Percentiles rank a stretch among this genome's conserved stretches.
Evolutionary conservation across 2,888 invertebrate species (phyloP).

Genomic region (Machimus atricapillus): DNA sequence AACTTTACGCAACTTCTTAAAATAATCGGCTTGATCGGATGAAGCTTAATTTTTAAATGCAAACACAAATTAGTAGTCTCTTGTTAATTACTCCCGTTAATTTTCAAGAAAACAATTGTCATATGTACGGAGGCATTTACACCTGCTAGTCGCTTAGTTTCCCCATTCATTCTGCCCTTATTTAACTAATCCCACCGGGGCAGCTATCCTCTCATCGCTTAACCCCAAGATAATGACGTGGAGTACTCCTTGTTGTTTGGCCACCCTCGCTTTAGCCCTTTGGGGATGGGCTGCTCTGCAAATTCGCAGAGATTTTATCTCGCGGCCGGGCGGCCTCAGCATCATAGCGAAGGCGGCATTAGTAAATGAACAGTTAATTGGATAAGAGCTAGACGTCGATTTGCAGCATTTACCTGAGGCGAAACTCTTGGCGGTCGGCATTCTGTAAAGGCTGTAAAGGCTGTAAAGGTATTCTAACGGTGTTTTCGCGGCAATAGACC

Average conservation of each 20-base stretch:
- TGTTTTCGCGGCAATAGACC: neutral
- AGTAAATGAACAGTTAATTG: slow-evolving; percentile 26
- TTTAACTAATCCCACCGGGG: neutral
- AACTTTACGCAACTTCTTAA: neutral
- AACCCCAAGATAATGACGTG: neutral
- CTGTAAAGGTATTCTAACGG: neutral
- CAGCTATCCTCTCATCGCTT: neutral
- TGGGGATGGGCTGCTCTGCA: neutral
- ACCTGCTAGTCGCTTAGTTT: neutral
- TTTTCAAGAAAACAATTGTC: neutral
- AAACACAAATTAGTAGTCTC: neutral
- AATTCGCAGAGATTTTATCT: neutral
- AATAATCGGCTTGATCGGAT: neutral
- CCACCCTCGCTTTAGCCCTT: neutral
- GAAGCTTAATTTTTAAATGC: neutral
- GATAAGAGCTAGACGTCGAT: slow-evolving; percentile 19
- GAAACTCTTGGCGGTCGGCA: neutral
- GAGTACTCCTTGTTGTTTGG: neutral
- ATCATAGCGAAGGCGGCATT: neutral
- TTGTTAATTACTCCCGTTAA: neutral
- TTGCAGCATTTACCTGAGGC: slow-evolving; percentile 1
- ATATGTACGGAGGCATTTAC: neutral
- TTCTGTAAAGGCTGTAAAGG: neutral
- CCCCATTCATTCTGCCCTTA: neutral
- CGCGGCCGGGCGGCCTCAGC: neutral